Evolutionary conservation across 2,113 vertebrate species (phyloP).

Genomic region (Gallinago jamesoni): DNA sequence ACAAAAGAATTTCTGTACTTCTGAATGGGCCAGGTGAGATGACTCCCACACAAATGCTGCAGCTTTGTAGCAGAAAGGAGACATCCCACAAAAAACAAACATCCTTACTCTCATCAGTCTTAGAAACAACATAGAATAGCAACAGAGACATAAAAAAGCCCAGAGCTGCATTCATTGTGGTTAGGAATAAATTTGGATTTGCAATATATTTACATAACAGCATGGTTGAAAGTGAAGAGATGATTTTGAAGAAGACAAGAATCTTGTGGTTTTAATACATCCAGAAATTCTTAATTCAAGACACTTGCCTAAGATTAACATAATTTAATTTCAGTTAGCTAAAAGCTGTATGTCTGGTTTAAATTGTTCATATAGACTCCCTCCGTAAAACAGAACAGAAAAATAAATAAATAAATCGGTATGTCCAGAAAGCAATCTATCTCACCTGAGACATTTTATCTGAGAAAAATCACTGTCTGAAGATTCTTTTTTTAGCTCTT

Average conservation of each 20-base stretch:
- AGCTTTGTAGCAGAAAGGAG: neutral
- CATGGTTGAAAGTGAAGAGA: neutral
- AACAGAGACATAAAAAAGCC: neutral
- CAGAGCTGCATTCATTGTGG: neutral
- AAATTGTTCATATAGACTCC: neutral
- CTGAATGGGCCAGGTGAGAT: neutral
- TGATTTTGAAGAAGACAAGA: neutral
- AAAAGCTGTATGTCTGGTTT: neutral
- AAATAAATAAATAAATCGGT: accelerated
- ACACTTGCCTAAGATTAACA: neutral
- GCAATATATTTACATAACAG: neutral
- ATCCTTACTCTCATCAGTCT: neutral
- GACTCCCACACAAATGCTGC: neutral
- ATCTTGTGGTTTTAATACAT: neutral
- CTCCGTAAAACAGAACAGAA: neutral
- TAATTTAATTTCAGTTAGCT: neutral
- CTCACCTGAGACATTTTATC: neutral
- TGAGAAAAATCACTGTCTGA: neutral
- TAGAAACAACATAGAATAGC: neutral
- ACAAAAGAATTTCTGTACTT: neutral
- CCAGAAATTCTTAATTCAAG: neutral
- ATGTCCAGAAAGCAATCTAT: neutral
- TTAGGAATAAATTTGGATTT: neutral
- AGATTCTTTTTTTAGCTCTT: neutral
- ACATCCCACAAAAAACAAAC: neutral